Base-by-base conservation (phyloP, 2,113 vertebrate species). In the Hypanus sabinus region DNA sequence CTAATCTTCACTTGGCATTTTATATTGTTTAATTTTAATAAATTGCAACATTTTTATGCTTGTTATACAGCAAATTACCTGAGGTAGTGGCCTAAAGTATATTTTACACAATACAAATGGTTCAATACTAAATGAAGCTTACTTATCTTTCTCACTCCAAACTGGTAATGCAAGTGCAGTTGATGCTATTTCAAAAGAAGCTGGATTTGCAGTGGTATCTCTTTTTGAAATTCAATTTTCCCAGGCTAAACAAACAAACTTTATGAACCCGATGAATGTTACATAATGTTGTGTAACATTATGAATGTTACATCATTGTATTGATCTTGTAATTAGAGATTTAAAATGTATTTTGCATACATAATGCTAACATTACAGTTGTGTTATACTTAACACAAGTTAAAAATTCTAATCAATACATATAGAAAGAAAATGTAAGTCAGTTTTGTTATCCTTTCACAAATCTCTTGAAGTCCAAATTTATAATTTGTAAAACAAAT, bases 211-310 rank as follows among this genome's bases (percentile, higher is more conserved):
- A 93, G 91, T 73, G 91, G 65, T 60, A 46, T 71, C 10, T 90
- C 68, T 55, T 91, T 91, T 93, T 75, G 91, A 93, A 73, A 73
- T 93, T 93, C 68, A 93, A 75, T 93, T 93, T 93, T 93, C 91
- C 91, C 91, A 93, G 70, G 55, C 70, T 93, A 73, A 38, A 38
- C 38, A 93, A 71, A 22, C 36, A 73, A 93, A 24, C 12, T 73
- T 93, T 73, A 75, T 93, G 36, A 93, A 93, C 0, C 27, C 12
- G 18, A 27, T 70, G 27, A 91, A 91, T 30, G n/a, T 55, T 55
- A 75, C 30, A 46, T 75, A 71, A 93, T 46, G 11, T 46, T 46
- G 46, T 46, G 2, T 46, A 3, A 46, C 46, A 46, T 46, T 0
- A 46, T 46, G 46, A 0, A 30, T n/a, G 46, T 73, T 20, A 27